These are phyloP conservation scores for Caranx melampygus DNA, from an alignment of 2,113 vertebrate genomes.

Conservation along the genomic window DNA sequence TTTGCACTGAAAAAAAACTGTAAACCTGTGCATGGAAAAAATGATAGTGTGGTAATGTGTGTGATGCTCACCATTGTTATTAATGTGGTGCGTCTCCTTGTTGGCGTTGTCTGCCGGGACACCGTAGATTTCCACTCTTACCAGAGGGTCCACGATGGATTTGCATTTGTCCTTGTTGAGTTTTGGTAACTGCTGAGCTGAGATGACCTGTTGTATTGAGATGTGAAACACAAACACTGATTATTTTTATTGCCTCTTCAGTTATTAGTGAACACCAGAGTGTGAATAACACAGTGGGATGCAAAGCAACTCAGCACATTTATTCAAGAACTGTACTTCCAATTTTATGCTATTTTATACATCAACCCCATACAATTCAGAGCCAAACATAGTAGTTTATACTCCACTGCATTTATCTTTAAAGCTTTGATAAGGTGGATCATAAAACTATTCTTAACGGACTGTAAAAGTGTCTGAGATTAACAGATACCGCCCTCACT, in stretches of 20 bases:
- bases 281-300: not conserved
- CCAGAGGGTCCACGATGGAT: constrained; percentile 94
- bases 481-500: no score
- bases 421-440: no score
- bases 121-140: constrained; percentile 88
- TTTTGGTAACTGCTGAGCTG: constrained; percentile 96
- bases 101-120: constrained; percentile 85
- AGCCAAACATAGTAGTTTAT: no score
- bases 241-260: no score
- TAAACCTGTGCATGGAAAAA: no score
- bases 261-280: not conserved
- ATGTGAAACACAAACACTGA: constrained; percentile 1
- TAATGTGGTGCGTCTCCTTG: constrained; percentile 87
- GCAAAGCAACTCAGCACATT: no score
- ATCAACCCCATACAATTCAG: no score
- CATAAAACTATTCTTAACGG: no score
- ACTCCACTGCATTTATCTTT: no score
- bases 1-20: not conserved
- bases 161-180: constrained; percentile 89
- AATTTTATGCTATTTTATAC: no score
- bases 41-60: not conserved
- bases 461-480: no score
- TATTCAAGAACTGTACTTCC: no score
- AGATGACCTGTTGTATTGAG: constrained; percentile 87
- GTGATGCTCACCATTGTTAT: constrained; percentile 88